A percentile compares a stretch with the other conserved stretches of the same genome.
These are phyloP conservation scores for Apus apus DNA, from an alignment of 2,113 vertebrate genomes.

Conservation along the genomic window DNA sequence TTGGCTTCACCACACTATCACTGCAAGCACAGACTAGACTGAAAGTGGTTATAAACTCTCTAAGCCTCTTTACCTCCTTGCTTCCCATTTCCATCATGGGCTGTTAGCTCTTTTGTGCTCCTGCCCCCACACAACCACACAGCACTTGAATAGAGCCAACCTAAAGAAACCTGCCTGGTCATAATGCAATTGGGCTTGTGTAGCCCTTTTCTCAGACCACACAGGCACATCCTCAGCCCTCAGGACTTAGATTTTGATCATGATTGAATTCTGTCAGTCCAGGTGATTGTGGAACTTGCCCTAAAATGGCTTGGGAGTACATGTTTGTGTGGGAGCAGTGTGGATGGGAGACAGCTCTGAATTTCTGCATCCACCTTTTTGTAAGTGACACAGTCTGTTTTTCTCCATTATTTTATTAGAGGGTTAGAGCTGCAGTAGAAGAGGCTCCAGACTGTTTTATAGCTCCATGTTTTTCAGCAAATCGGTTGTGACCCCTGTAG, in stretches of 20 bases:
- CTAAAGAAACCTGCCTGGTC: not conserved
- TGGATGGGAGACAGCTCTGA: not conserved
- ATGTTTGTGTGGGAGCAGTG: not conserved
- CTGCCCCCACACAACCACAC: not conserved
- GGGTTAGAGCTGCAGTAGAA: not conserved
- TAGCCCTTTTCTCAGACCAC: not conserved
- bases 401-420: not conserved
- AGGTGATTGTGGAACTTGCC: not conserved
- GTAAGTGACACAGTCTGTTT: not conserved
- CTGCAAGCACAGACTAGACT: not conserved
- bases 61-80: not conserved
- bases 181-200: not conserved
- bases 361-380: not conserved
- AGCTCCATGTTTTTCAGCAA: not conserved
- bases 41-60: not conserved
- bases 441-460: slow-evolving; percentile 30
- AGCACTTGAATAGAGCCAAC: not conserved
- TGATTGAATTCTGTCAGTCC: not conserved
- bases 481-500: not conserved
- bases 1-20: not conserved
- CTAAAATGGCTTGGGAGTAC: not conserved
- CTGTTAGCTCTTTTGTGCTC: not conserved
- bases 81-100: not conserved
- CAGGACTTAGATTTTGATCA: not conserved
- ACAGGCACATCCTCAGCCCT: not conserved